Percentiles rank a stretch among this genome's conserved stretches.
Conservation (phyloP, 2,888 invertebrate species). For the Tenthredo livida region DNA sequence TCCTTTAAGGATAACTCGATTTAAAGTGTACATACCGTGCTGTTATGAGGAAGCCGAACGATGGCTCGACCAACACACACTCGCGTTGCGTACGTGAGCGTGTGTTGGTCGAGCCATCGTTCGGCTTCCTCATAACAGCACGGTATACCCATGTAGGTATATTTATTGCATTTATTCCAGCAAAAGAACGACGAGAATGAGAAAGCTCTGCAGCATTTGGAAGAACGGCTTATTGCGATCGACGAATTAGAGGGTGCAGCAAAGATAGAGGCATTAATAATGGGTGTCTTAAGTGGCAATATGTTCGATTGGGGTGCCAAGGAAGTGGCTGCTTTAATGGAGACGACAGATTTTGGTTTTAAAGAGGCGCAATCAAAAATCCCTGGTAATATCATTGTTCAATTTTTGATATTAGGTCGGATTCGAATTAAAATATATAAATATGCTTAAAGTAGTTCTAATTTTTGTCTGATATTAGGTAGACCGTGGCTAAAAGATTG, state of each 20-base stretch:
- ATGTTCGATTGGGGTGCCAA: conserved; percentile 99
- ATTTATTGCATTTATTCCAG: conserved; percentile 79
- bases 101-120: too few relatives aligned
- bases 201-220: conserved; percentile 86
- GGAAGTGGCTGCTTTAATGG: conserved; percentile 92
- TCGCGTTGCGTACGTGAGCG: too few relatives aligned
- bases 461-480: conserved; percentile 71
- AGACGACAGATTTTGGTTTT: conserved; percentile 88
- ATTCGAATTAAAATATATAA: conserved; percentile 10
- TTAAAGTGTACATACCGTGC: too few relatives aligned
- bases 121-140: too few relatives aligned
- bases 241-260: conserved; percentile 82
- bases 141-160: conserved; percentile 65
- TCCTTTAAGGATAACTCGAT: background rate
- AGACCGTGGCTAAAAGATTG: conserved; percentile 96
- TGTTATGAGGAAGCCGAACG: too few relatives aligned
- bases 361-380: conserved; percentile 90
- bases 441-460: background rate
- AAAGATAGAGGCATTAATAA: conserved; percentile 78
- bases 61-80: too few relatives aligned
- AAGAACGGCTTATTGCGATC: conserved; percentile 84
- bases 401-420: background rate
- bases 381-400: conserved; percentile 80
- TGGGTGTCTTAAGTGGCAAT: conserved; percentile 88
- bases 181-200: conserved; percentile 95